Conservation (phyloP, 2,888 invertebrate genomes). For the Heteropelma amictum region DNA sequence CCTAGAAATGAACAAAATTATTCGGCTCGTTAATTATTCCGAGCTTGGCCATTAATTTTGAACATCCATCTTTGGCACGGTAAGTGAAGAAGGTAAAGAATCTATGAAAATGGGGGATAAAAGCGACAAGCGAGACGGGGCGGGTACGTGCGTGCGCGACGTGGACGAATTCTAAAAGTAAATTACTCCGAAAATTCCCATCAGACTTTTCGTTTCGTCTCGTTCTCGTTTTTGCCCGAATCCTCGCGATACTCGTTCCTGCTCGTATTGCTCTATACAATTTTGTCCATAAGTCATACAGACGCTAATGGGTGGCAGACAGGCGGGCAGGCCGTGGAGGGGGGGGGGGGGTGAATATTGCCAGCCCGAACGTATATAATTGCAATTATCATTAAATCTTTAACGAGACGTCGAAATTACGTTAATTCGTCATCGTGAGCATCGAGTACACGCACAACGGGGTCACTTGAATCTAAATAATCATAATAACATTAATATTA, state of each 20-base stretch:
- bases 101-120: background rate
- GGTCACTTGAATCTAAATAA: too few relatives aligned
- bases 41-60: conserved; percentile 67
- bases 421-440: background rate
- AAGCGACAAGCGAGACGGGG: background rate
- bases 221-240: background rate
- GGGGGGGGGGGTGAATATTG: conserved; percentile 40
- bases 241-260: too few relatives aligned
- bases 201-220: background rate
- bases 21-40: conserved; percentile 60
- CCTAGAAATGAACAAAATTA: conserved; percentile 64
- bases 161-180: too few relatives aligned
- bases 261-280: conserved; percentile 1
- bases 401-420: background rate
- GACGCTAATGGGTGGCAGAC: conserved; percentile 59
- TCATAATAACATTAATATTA: background rate
- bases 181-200: too few relatives aligned
- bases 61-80: conserved; percentile 74
- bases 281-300: background rate
- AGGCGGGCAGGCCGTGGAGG: conserved; percentile 15
- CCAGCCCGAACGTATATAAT: conserved; percentile 44
- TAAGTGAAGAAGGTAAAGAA: conserved; percentile 63
- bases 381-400: background rate
- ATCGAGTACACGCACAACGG: too few relatives aligned
- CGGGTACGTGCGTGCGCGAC: too few relatives aligned